Evolutionary conservation across 2,888 invertebrate species (phyloP), one percentile per base, ranked within the genome.

Genomic region (Limnephilus lunatus): DNA sequence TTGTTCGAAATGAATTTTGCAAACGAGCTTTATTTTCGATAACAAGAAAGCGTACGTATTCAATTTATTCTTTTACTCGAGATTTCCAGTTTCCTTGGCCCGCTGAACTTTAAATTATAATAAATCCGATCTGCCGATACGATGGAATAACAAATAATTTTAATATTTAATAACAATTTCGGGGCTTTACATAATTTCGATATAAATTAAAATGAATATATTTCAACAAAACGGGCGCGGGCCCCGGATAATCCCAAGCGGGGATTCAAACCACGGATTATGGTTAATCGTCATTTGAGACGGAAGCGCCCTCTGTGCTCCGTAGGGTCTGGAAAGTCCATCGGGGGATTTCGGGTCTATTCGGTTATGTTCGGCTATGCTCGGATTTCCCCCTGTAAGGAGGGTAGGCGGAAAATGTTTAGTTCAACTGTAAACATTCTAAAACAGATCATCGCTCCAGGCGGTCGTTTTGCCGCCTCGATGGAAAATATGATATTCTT

Each of bases 251-350:
- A 93, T 92, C 93, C 93, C 86, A 89, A 86, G 89, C 31, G 80
- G 85, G 91, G 92, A 90, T 93, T 85, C 88, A 91, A 89, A 91
- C 92, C 89, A n/a, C 86, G 93, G 93, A 93, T 93, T 93, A 93
- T 44, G 89, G 81, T 92, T 93, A 93, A 93, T 92, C 92, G 93
- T 89, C 93, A 92, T 92, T 93, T 92, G 92, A 92, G 92, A 92
- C 93, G 92, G 92, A 92, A 92, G 91, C 89, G 44, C 68, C 91
- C 90, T 91, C 82, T 88, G 68, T 32, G 82, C 83, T 90, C 32
- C 88, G 68, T 31, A 31, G 83, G 83, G 90, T 90, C 53, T 30
- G 90, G 15, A 25, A 89, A 81, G 39, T 90, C 82, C 83, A 32
- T 53, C 25, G 90, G 85, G 83, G 31, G 53, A 81, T 31, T 48